These are phyloP conservation scores for Clepsis dumicolana DNA, from an alignment of 2,888 invertebrate genomes.

Conservation along the genomic window DNA sequence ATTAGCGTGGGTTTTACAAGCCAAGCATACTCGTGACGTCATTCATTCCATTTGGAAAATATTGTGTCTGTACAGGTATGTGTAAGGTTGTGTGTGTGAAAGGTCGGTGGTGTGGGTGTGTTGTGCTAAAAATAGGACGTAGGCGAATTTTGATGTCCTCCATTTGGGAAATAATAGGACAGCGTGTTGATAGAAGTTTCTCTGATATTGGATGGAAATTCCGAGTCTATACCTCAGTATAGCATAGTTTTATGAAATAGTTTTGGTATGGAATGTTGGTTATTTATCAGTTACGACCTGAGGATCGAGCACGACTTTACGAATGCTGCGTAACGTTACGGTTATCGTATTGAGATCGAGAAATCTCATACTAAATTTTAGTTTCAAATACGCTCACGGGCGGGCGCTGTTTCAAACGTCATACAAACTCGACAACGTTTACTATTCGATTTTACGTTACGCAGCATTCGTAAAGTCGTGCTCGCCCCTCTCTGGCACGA, in stretches of 20 bases:
- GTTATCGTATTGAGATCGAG: too few relatives aligned
- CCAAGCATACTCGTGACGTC: conserved; percentile 29
- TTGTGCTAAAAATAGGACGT: conserved; percentile 50
- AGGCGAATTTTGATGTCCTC: conserved; percentile 19
- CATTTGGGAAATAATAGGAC: conserved; percentile 21
- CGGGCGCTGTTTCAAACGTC: too few relatives aligned
- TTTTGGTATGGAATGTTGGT: too few relatives aligned
- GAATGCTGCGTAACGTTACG: too few relatives aligned
- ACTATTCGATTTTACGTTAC: too few relatives aligned
- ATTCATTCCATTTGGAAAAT: conserved; percentile 44
- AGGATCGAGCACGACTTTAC: too few relatives aligned
- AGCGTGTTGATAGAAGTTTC: neutral
- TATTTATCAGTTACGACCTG: too few relatives aligned
- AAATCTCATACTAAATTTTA: too few relatives aligned
- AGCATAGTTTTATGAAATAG: neutral
- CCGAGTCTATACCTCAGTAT: neutral
- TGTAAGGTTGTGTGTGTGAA: conserved; percentile 43
- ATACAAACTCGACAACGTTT: too few relatives aligned
- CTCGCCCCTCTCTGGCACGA: too few relatives aligned
- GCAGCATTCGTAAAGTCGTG: too few relatives aligned
- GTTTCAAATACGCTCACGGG: too few relatives aligned
- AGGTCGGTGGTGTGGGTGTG: conserved; percentile 42
- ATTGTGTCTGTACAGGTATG: conserved; percentile 26
- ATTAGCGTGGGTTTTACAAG: conserved; percentile 10
- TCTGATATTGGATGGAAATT: conserved; percentile 3